Base-by-base conservation (phyloP, 1,140 invertebrate species). In the Gryon sp. region DNA sequence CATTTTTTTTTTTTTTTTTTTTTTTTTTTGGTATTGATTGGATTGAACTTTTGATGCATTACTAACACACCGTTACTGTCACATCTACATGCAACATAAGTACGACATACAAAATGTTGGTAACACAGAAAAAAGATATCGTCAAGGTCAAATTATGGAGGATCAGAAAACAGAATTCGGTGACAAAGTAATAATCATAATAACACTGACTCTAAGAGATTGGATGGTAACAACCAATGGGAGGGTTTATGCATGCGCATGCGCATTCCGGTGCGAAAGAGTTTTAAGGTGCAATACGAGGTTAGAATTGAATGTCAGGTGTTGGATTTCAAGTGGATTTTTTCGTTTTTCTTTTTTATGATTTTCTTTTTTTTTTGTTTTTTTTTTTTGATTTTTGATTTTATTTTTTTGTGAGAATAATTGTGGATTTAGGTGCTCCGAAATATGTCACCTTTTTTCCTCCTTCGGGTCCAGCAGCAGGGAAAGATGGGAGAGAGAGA, bases 371-470 rank as follows among this genome's bases (percentile, higher is more conserved):
- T 63, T 41, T 55, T n/a, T n/a, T n/a, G n/a, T n/a, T 12, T 34
- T 12, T 34, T 12, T 34, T 12, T 9, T 9, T 34, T 4, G 11
- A 30, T 9, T 59, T 24, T 76, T 46, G 57, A 78, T 79, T 38
- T 63, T 48, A 60, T 57, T 50, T 76, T 82, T 63, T 41, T 55
- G 68, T 62, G 59, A 63, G 48, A 73, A 78, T 83, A 86, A 89
- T 89, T 75, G 81, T 88, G 84, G 82, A 85, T 82, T 86, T 88
- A 91, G 89, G 88, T 90, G 89, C 89, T 90, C 89, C 90, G 87
- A 88, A 90, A 88, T 87, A 89, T 90, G 91, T 92, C 92, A 92
- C 91, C 91, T 92, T 92, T 92, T 92, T 91, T 92, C 91, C 91
- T 92, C 90, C 91, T 91, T 90, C 86, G 89, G 84, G 89, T 89